Percentiles rank a stretch among this genome's conserved stretches.
These are phyloP conservation scores for Acrocephalus scirpaceus DNA, from an alignment of 2,797 vertebrate genomes.

Conservation along the genomic window DNA sequence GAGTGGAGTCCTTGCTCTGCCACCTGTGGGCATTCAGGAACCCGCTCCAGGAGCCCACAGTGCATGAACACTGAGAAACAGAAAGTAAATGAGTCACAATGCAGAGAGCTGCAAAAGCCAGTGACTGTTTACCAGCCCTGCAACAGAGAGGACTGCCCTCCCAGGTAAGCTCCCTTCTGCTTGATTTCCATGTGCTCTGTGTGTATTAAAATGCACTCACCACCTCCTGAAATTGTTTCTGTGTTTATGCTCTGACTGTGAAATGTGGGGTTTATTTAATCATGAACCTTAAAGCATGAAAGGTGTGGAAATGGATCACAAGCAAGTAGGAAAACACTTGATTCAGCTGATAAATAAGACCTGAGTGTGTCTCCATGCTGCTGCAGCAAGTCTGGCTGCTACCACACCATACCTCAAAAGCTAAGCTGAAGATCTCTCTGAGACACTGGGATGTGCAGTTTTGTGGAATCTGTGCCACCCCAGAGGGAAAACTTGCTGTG, in stretches of 20 bases:
- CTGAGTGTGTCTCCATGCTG: background rate
- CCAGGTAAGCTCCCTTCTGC: constrained; percentile 76
- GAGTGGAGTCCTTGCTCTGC: constrained; percentile 85
- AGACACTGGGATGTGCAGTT: background rate
- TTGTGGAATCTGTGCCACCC: background rate
- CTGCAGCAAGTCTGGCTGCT: background rate
- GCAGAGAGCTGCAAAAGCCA: constrained; percentile 79
- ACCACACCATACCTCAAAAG: background rate
- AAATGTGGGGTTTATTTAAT: background rate
- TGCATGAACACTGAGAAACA: constrained; percentile 74
- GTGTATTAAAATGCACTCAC: background rate
- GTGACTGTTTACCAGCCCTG: constrained; percentile 73
- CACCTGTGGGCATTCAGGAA: constrained; percentile 84
- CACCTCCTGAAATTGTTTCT: background rate
- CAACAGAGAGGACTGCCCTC: constrained; percentile 82
- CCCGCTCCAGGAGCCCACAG: constrained; percentile 68
- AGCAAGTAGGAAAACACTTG: accelerated
- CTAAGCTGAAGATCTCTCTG: background rate
- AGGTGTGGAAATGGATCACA: background rate
- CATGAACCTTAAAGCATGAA: background rate
- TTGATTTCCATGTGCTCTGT: background rate
- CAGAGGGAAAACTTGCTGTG: background rate
- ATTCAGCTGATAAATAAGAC: background rate
- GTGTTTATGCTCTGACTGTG: background rate
- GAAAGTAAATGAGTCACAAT: constrained; percentile 73